Percentiles rank a stretch among this genome's conserved stretches.
Evolutionary conservation across 2,797 vertebrate genomes (phyloP).

Genomic region (Amblyraja radiata): DNA sequence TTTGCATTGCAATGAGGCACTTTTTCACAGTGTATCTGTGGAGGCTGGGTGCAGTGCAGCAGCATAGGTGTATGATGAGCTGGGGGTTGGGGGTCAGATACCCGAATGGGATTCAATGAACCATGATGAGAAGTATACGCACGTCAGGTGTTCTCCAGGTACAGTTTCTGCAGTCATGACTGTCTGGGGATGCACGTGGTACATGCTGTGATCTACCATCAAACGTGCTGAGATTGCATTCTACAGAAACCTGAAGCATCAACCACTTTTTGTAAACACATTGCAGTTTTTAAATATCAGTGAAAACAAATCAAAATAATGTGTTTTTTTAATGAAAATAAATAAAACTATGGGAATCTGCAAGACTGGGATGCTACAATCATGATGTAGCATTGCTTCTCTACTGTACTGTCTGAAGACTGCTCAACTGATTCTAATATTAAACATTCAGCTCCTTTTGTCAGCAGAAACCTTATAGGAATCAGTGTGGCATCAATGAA

Average conservation of each 20-base stretch:
- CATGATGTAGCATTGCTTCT: not conserved
- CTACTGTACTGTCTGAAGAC: not conserved
- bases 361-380: not conserved
- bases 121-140: not conserved
- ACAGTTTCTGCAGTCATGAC: not conserved
- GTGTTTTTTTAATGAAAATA: not conserved
- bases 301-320: slow-evolving; percentile 6
- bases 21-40: not conserved
- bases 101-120: not conserved
- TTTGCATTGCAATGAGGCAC: too few relatives aligned
- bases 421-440: not conserved
- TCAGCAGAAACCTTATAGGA: not conserved
- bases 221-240: not conserved
- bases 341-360: not conserved
- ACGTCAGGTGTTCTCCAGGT: not conserved
- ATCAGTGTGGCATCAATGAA: slow-evolving; percentile 16
- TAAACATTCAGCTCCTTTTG: not conserved
- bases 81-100: not conserved
- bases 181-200: not conserved
- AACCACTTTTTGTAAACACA: not conserved
- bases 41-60: not conserved
- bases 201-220: not conserved
- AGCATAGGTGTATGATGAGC: not conserved
- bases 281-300: slow-evolving; percentile 6
- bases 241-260: not conserved